These are phyloP conservation scores for Teinopalpus imperialis DNA, from an alignment of 2,888 invertebrate species.

Conservation along the genomic window DNA sequence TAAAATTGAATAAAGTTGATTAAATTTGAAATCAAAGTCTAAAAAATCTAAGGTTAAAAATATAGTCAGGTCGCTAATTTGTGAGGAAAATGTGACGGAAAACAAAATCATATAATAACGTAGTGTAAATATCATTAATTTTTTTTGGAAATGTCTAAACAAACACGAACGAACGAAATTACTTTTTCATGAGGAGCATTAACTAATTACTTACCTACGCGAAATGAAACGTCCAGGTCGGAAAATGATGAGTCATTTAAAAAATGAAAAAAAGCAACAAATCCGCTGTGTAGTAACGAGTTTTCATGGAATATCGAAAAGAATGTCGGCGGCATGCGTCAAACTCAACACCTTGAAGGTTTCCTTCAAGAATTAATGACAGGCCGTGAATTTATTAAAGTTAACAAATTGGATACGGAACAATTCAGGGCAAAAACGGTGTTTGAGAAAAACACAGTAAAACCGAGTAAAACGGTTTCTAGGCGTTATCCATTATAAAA, in stretches of 20 bases:
- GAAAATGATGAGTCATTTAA: conserved; percentile 39
- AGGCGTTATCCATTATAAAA: no score
- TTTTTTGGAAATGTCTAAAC: conserved; percentile 13
- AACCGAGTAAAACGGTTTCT: no score
- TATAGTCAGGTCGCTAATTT: no score
- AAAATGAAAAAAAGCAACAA: conserved; percentile 37
- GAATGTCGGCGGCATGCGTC: conserved; percentile 31
- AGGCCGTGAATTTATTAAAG: conserved; percentile 25
- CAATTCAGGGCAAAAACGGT: neutral
- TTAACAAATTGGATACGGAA: conserved; percentile 11
- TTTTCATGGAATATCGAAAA: conserved; percentile 35
- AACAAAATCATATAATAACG: no score
- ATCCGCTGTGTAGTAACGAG: conserved; percentile 30
- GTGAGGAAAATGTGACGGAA: no score
- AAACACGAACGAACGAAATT: conserved; percentile 21
- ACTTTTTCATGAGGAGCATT: conserved; percentile 22
- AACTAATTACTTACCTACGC: conserved; percentile 25
- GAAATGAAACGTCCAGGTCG: conserved; percentile 22
- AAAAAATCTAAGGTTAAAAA: no score
- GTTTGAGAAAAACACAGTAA: no score
- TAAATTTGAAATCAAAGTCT: no score
- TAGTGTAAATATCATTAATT: conserved; percentile 23
- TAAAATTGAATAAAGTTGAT: no score
- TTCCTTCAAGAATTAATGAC: conserved; percentile 39
- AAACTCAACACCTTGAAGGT: conserved; percentile 39